Percentiles rank a stretch among this genome's conserved stretches.
Evolutionary conservation across 2,888 invertebrate species (phyloP).

Genomic region (Dorcus hopei): DNA sequence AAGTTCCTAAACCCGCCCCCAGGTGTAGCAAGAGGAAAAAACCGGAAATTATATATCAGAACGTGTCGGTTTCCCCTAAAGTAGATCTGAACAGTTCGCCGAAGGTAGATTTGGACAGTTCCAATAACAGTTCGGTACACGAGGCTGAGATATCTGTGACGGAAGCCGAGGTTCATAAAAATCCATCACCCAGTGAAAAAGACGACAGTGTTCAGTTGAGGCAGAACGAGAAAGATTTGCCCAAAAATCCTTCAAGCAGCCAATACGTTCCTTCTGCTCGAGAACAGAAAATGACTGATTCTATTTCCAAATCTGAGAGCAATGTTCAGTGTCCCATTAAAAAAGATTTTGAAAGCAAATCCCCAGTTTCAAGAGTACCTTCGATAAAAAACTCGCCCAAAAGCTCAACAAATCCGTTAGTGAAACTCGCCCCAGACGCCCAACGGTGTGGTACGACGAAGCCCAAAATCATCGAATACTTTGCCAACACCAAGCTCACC

Average conservation of each 20-base stretch:
- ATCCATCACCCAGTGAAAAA: slow-evolving; percentile 5
- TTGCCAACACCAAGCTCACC: slow-evolving; percentile 40
- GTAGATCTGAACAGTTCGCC: too few relatives aligned
- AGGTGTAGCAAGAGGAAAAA: slow-evolving; percentile 43
- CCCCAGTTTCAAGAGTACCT: too few relatives aligned
- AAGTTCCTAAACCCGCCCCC: slow-evolving; percentile 58
- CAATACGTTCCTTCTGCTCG: too few relatives aligned
- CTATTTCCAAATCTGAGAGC: too few relatives aligned
- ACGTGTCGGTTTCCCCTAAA: slow-evolving; percentile 15
- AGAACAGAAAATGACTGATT: too few relatives aligned
- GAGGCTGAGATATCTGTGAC: slow-evolving; percentile 29
- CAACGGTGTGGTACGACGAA: background rate
- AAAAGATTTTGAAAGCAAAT: too few relatives aligned
- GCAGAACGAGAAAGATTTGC: too few relatives aligned
- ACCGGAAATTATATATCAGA: slow-evolving; percentile 37
- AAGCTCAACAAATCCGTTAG: too few relatives aligned
- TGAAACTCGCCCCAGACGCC: too few relatives aligned
- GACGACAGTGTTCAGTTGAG: background rate
- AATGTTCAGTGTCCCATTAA: too few relatives aligned
- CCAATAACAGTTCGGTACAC: slow-evolving; percentile 33
- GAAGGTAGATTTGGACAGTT: slow-evolving; percentile 24
- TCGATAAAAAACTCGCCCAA: too few relatives aligned
- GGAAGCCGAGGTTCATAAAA: slow-evolving; percentile 39
- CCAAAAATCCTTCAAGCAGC: background rate
- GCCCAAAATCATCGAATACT: slow-evolving; percentile 2